Evolutionary conservation across 2,113 vertebrate species (phyloP), one percentile per base, ranked within the genome.

Genomic region (Notothenia coriiceps): DNA sequence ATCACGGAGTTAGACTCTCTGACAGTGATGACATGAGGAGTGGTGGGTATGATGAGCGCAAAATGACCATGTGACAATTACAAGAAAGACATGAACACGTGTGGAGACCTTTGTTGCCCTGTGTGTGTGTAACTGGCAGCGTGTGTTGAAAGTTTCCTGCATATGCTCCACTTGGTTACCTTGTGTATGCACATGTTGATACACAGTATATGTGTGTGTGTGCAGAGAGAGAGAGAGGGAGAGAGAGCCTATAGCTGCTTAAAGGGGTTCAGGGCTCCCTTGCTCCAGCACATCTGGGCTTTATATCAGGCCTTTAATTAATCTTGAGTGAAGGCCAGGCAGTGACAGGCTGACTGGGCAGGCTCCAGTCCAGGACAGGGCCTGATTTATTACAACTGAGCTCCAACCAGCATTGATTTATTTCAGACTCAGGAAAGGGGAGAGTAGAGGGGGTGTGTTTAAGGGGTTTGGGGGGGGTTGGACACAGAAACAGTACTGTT

Each of bases 221-320:
- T 54, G 49, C 13, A 66, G 62, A 22, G 49, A 33, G 54, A 57
- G 70, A 65, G 47, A 25, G 74, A 72, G 43, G 52, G 57, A 79
- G 72, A 77, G 73, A 77, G 71, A 82, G 74, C n/a, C 46, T 61
- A 54, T 65, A 74, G 52, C 83, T 85, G 68, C 84, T 88, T 82
- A 69, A 52, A 85, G 79, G 85, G 89, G 88, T 85, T 95, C 93
- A 93, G 92, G 91, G 91, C 82, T 93, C 80, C 91, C 93, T 95
- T 95, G 94, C 94, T 96, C 94, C 94, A 95, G 97, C 97, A 99
- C 98, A 99, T 98, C 97, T 99, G 98, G 97, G 96, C 97, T 98
- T 98, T 97, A 97, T 99, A 99, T 99, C 97, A 99, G 96, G 92
- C 96, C 97, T 98, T 98, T 99, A 99, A 99, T 99, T 98, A 99